These are phyloP conservation scores for Pelobates cultripes DNA, from an alignment of 2,797 vertebrate genomes.

Conservation along the genomic window DNA sequence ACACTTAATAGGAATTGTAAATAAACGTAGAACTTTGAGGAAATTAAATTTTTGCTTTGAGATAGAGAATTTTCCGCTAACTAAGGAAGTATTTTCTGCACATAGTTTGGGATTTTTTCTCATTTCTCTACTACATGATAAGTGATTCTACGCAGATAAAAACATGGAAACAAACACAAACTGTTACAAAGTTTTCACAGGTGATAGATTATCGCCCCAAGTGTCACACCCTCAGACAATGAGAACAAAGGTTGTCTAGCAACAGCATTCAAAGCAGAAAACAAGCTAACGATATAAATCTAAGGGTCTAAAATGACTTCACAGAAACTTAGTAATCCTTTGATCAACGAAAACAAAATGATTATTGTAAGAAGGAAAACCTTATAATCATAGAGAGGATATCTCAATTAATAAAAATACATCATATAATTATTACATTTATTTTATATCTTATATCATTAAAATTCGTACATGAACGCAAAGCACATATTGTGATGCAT, in stretches of 20 bases:
- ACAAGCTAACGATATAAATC: not conserved
- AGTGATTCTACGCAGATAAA: not conserved
- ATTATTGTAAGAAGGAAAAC: not conserved
- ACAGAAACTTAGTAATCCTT: not conserved
- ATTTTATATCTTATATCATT: no score
- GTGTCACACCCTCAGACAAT: not conserved
- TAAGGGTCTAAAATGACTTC: not conserved
- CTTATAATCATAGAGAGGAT: no score
- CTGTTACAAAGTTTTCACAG: not conserved
- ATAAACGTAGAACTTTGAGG: no score
- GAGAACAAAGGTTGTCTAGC: not conserved
- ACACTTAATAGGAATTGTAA: no score
- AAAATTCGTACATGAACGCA: no score
- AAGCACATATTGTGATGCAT: no score
- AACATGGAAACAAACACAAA: not conserved
- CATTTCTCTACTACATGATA: not conserved
- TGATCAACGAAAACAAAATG: not conserved
- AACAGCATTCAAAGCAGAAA: not conserved
- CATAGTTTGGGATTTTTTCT: no score
- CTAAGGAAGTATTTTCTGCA: no score
- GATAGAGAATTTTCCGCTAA: no score
- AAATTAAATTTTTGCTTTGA: no score
- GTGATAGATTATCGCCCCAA: not conserved
- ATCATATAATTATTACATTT: no score
- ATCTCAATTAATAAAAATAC: no score